These are phyloP conservation scores for Malthinus seriepunctatus DNA, from an alignment of 2,888 invertebrate species.

Conservation along the genomic window DNA sequence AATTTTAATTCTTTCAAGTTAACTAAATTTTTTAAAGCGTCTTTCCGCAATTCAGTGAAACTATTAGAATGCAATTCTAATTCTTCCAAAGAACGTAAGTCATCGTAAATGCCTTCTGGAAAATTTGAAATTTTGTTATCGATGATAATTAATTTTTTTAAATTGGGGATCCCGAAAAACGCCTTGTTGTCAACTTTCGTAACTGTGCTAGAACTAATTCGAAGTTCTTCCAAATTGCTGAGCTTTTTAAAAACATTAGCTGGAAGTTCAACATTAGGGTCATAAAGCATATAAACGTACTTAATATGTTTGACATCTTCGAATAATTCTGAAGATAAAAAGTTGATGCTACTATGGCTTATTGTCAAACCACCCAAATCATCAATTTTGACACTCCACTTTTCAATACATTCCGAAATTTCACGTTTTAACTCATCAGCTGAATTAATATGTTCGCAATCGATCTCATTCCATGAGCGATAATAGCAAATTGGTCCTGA, in stretches of 20 bases:
- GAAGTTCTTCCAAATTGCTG: too few relatives aligned
- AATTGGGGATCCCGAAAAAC: neutral
- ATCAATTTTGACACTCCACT: neutral
- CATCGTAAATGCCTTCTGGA: too few relatives aligned
- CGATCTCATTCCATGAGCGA: constrained; percentile 6
- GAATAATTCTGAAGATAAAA: too few relatives aligned
- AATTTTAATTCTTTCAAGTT: too few relatives aligned
- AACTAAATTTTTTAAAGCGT: neutral
- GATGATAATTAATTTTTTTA: neutral
- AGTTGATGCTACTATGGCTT: constrained; percentile 2
- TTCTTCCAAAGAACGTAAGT: too few relatives aligned
- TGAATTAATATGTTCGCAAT: neutral
- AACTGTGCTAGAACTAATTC: too few relatives aligned
- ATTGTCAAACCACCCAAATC: constrained; percentile 11
- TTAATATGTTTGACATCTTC: too few relatives aligned
- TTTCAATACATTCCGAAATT: neutral
- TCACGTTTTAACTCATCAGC: neutral
- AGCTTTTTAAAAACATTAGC: neutral
- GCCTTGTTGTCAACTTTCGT: too few relatives aligned
- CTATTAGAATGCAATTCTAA: neutral
- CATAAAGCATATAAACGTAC: neutral
- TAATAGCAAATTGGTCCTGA: too few relatives aligned
- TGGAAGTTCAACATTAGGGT: constrained; percentile 1
- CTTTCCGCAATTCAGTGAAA: neutral
- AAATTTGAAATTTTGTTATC: neutral